Evolutionary conservation across 2,888 invertebrate genomes (phyloP).

Genomic region (Caenorhabditis becei): DNA sequence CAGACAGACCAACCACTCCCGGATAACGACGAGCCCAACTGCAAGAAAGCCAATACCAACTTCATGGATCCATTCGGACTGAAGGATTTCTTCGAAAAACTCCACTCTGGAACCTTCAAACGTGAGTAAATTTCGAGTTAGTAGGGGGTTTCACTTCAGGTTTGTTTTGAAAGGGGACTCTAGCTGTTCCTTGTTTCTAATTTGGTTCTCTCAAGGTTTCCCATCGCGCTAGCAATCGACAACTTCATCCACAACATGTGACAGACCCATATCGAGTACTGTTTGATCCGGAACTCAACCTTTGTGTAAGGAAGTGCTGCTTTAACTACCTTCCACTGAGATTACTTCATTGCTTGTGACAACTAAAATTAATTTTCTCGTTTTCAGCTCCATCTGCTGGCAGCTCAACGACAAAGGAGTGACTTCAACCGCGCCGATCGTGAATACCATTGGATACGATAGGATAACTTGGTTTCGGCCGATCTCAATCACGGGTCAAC

Average conservation of each 20-base stretch:
- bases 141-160: slow-evolving; percentile 2
- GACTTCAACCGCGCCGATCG: not conserved
- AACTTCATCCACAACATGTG: slow-evolving; percentile 2
- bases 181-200: slow-evolving; percentile 17
- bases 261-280: slow-evolving; percentile 28
- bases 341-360: no score
- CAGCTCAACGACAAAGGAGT: not conserved
- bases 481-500: slow-evolving; percentile 36
- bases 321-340: no score
- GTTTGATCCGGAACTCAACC: not conserved
- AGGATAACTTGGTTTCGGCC: slow-evolving; percentile 18
- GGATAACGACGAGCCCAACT: slow-evolving; percentile 46
- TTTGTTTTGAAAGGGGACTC: slow-evolving; percentile 30
- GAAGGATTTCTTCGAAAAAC: slow-evolving; percentile 67
- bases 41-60: slow-evolving; percentile 51
- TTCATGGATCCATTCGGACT: slow-evolving; percentile 72
- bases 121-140: slow-evolving; percentile 49
- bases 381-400: slow-evolving; percentile 26
- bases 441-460: slow-evolving; percentile 4
- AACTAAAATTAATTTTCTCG: no score
- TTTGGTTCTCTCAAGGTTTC: slow-evolving; percentile 53
- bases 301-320: not conserved
- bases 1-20: slow-evolving; percentile 48
- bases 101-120: slow-evolving; percentile 39
- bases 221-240: slow-evolving; percentile 18